A percentile compares a stretch with the other conserved stretches of the same genome.
phyloP scores from a whole-genome alignment of 2,888 invertebrate genomes.

The Calameuta idolon region DNA sequence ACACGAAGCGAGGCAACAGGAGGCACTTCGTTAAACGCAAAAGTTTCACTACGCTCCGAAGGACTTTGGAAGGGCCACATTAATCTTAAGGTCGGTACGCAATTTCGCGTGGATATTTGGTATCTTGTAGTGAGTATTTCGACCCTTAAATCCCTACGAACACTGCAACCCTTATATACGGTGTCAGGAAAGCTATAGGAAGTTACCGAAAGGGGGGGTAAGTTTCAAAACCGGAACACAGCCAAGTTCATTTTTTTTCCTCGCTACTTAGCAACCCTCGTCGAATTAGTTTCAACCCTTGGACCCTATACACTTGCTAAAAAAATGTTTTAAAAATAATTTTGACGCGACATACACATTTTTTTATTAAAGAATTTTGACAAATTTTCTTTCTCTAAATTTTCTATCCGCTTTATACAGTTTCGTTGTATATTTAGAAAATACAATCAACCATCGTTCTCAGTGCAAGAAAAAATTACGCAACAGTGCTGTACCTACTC shows the following conservation, averaged over 20 bases:
- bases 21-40: conserved; percentile 7
- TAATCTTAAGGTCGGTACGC: neutral
- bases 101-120: neutral
- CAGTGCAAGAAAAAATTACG: neutral
- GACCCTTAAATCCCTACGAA: neutral
- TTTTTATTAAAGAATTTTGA: neutral
- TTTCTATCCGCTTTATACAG: neutral
- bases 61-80: neutral
- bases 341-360: neutral
- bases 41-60: neutral
- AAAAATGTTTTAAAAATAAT: neutral
- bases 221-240: neutral
- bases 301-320: neutral
- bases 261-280: neutral
- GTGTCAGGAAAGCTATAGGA: neutral
- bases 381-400: neutral
- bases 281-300: neutral
- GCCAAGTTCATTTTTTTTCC: neutral
- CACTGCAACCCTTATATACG: neutral
- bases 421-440: neutral
- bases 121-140: neutral
- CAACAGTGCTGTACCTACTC: neutral
- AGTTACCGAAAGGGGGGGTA: neutral
- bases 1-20: neutral
- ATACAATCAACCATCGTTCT: neutral